A percentile compares a stretch with the other conserved stretches of the same genome.
Conservation (phyloP, 2,797 vertebrate species). For the Catostomus latipinnis region DNA sequence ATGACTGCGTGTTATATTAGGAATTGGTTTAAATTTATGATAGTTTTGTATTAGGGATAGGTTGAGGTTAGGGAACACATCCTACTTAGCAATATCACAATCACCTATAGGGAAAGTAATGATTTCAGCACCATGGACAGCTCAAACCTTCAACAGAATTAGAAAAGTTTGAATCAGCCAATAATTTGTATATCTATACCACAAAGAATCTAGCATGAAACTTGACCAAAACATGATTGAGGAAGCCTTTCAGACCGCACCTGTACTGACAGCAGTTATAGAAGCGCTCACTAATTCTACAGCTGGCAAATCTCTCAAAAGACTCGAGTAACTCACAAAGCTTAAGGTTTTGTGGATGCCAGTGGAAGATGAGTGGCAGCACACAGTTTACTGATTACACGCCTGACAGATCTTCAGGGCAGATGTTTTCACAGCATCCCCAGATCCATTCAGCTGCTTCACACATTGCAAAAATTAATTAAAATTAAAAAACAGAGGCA, state of each 20-base stretch:
- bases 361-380: conserved; percentile 47
- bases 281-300: conserved; percentile 34
- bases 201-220: background rate
- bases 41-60: too few species aligned
- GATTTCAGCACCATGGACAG: conserved; percentile 42
- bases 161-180: background rate
- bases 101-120: too few species aligned
- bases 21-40: too few species aligned
- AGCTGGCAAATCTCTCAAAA: conserved; percentile 41
- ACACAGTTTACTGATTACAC: conserved; percentile 81
- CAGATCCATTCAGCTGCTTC: conserved; percentile 76
- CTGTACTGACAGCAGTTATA: conserved; percentile 36
- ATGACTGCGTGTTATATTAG: too few species aligned
- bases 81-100: too few species aligned
- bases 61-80: too few species aligned
- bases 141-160: background rate
- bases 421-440: conserved; percentile 80
- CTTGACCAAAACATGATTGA: conserved; percentile 12
- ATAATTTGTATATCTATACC: background rate
- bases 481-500: conserved; percentile 71
- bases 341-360: conserved; percentile 30
- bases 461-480: conserved; percentile 80
- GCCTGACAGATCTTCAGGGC: conserved; percentile 81
- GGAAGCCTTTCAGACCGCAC: background rate
- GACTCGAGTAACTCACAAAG: conserved; percentile 23